These are phyloP conservation scores for Lycocorax pyrrhopterus DNA, from an alignment of 2,113 vertebrate genomes.

Conservation along the genomic window DNA sequence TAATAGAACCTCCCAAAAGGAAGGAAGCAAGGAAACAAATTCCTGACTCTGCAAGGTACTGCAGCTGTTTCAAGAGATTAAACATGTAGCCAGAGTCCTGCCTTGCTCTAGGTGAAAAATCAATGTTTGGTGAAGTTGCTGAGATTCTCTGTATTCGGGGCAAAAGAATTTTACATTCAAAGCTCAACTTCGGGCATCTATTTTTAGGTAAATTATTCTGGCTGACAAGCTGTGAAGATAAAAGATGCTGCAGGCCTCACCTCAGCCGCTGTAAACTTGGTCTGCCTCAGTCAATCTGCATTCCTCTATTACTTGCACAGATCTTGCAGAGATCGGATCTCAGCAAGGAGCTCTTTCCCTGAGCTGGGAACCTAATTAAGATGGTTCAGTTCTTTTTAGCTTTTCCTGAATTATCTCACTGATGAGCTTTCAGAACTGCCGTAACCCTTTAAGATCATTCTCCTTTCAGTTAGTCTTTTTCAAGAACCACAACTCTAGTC, in stretches of 20 bases:
- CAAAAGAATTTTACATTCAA: constrained; percentile 2
- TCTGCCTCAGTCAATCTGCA: neutral
- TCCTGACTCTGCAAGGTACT: neutral
- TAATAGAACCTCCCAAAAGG: neutral
- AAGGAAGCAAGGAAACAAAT: neutral
- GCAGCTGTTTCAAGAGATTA: neutral
- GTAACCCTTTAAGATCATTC: neutral
- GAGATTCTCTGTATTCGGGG: neutral
- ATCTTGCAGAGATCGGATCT: neutral
- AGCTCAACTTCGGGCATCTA: constrained; percentile 1
- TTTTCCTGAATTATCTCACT: neutral
- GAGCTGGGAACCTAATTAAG: neutral
- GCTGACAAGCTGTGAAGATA: constrained; percentile 25
- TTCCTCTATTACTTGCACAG: neutral
- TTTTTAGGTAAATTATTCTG: constrained; percentile 49
- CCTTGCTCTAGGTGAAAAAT: neutral
- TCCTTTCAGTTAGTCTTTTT: neutral
- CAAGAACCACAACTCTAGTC: neutral
- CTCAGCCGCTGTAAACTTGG: neutral
- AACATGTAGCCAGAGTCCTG: neutral
- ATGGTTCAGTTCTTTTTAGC: neutral
- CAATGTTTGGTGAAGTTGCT: neutral
- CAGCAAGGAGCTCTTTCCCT: neutral
- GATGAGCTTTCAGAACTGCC: neutral
- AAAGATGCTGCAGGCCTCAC: constrained; percentile 32